These are phyloP conservation scores for Aphidius colemani DNA, from an alignment of 2,888 invertebrate species.

Conservation along the genomic window DNA sequence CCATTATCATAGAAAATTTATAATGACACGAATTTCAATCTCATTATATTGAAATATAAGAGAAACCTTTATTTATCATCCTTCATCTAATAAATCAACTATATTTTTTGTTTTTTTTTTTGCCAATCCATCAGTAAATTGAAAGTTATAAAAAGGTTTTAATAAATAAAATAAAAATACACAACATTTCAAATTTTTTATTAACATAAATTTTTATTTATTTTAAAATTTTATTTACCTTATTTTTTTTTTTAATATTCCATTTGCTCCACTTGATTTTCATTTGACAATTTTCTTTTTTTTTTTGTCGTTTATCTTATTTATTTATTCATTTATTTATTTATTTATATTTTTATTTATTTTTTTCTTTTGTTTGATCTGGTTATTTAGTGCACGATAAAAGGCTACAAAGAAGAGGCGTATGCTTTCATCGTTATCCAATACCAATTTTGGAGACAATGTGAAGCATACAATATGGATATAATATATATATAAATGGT, in stretches of 20 bases:
- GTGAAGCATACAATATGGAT: neutral
- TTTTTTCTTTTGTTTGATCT: neutral
- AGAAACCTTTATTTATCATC: too few relatives aligned
- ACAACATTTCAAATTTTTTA: slow-evolving; percentile 2
- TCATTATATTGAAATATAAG: too few relatives aligned
- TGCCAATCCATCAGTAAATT: too few relatives aligned
- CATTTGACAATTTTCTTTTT: neutral
- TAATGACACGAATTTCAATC: too few relatives aligned
- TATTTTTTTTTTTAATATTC: slow-evolving; percentile 8
- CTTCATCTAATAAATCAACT: too few relatives aligned
- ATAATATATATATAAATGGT: neutral
- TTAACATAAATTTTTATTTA: slow-evolving; percentile 10
- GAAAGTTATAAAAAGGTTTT: neutral
- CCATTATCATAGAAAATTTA: too few relatives aligned
- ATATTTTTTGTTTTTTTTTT: too few relatives aligned
- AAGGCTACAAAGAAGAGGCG: slow-evolving; percentile 8
- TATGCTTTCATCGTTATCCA: slow-evolving; percentile 14
- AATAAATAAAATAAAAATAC: neutral
- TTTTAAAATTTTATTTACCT: slow-evolving; percentile 8
- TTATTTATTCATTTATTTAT: slow-evolving; percentile 10
- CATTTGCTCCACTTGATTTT: neutral
- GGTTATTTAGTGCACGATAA: slow-evolving; percentile 6
- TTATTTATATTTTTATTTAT: neutral
- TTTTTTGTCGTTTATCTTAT: neutral
- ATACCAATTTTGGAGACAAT: neutral